A percentile compares a stretch with the other conserved stretches of the same genome.
Conservation (phyloP, 2,797 vertebrate species). For the Pantherophis vulpinus region DNA sequence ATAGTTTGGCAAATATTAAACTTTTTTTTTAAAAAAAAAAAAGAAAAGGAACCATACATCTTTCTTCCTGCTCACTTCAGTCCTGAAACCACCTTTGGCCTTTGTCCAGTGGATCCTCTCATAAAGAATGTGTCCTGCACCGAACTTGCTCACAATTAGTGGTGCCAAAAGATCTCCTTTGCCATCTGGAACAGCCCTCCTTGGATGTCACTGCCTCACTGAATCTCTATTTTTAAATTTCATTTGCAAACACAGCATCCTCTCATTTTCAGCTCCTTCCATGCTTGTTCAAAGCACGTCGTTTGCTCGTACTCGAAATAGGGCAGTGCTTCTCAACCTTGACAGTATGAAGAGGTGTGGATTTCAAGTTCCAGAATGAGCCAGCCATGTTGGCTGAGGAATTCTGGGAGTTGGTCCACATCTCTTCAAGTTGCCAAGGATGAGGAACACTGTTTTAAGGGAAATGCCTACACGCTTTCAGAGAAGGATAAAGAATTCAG, state of each 20-base stretch:
- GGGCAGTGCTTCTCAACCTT: background rate
- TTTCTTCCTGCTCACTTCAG: background rate
- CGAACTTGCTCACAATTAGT: background rate
- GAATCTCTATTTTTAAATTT: background rate
- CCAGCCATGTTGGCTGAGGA: background rate
- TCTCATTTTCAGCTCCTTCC: background rate
- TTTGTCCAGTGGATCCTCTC: background rate
- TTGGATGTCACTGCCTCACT: conserved; percentile 4
- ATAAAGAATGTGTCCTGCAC: conserved; percentile 5
- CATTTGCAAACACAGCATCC: conserved; percentile 10
- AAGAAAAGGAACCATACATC: background rate
- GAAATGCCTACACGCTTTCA: rapidly evolving
- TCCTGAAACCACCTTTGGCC: background rate
- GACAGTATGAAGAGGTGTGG: background rate
- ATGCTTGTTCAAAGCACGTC: background rate
- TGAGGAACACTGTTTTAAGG: background rate
- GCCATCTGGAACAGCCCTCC: conserved; percentile 24
- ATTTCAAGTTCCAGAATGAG: background rate
- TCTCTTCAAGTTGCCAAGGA: background rate
- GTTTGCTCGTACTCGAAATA: background rate
- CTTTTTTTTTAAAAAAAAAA: background rate
- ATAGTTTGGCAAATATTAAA: background rate
- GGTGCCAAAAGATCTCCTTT: conserved; percentile 7
- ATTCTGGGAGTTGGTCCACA: background rate
- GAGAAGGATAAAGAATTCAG: background rate